Percentiles rank a stretch among this genome's conserved stretches.
Evolutionary conservation across 2,888 invertebrate genomes (phyloP).

Genomic region (Chrysina gloriosa): DNA sequence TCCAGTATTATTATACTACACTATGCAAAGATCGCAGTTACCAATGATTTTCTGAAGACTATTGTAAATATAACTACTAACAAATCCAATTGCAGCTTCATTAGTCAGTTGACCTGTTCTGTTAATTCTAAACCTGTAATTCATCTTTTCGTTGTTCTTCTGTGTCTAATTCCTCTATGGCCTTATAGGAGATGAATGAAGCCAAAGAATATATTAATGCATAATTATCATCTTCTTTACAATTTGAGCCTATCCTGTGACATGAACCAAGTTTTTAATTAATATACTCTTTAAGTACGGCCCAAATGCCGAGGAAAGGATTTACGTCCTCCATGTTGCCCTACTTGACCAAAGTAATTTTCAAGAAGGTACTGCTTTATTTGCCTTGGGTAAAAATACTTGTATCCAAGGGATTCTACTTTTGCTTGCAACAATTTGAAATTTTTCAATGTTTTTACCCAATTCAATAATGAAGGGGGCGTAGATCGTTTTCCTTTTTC

Average conservation of each 20-base stretch:
- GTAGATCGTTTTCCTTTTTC: not conserved
- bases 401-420: not conserved
- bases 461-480: not conserved
- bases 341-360: conserved; percentile 43
- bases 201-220: too few species aligned
- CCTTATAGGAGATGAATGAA: too few species aligned
- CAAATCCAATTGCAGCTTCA: too few species aligned
- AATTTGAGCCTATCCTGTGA: conserved; percentile 46
- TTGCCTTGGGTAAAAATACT: not conserved
- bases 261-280: conserved; percentile 44
- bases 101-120: too few species aligned
- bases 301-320: not conserved
- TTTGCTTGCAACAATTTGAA: not conserved
- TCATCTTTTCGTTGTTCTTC: too few species aligned
- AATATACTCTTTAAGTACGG: conserved; percentile 42
- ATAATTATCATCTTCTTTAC: conserved; percentile 31
- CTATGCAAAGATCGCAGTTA: too few species aligned
- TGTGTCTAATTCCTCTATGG: too few species aligned
- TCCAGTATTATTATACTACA: too few species aligned
- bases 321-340: conserved; percentile 43
- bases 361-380: conserved; percentile 47
- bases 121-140: too few species aligned
- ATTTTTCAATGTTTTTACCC: not conserved
- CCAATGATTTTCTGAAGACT: too few species aligned
- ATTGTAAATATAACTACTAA: too few species aligned